Percentiles rank a stretch among this genome's conserved stretches.
These are phyloP conservation scores for Sinonovacula constricta DNA, from an alignment of 1,140 invertebrate species.

Conservation along the genomic window DNA sequence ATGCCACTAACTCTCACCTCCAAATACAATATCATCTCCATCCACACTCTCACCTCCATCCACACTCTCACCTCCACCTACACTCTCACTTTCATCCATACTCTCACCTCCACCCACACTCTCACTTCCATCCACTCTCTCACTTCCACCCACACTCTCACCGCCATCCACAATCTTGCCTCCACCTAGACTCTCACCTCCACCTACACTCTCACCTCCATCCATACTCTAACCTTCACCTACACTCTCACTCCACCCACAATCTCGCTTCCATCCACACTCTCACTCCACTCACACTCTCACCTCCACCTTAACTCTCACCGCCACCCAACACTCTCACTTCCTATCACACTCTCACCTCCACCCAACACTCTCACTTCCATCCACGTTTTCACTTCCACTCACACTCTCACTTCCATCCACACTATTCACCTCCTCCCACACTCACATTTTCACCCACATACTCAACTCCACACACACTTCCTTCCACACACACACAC, in stretches of 20 bases:
- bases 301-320: slow-evolving; percentile 8
- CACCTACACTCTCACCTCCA: no score
- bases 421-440: no score
- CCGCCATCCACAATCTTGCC: slow-evolving; percentile 37
- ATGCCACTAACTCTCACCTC: background rate
- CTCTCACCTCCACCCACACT: background rate
- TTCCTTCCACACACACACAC: background rate
- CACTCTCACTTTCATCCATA: no score
- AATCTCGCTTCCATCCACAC: slow-evolving; percentile 43
- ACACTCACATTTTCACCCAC: no score
- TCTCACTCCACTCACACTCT: slow-evolving; percentile 29
- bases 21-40: slow-evolving; percentile 7
- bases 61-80: slow-evolving; percentile 11
- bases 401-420: no score
- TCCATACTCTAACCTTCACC: no score
- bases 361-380: background rate
- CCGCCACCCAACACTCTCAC: background rate
- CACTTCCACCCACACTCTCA: slow-evolving; percentile 7
- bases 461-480: background rate
- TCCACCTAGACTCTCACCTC: slow-evolving; percentile 42
- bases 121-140: slow-evolving; percentile 5
- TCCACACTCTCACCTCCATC: background rate
- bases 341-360: background rate
- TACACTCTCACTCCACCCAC: slow-evolving; percentile 44
- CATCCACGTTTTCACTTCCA: no score